Evolutionary conservation across 2,888 invertebrate genomes (phyloP).

Genomic region (Geotrupes spiniger): DNA sequence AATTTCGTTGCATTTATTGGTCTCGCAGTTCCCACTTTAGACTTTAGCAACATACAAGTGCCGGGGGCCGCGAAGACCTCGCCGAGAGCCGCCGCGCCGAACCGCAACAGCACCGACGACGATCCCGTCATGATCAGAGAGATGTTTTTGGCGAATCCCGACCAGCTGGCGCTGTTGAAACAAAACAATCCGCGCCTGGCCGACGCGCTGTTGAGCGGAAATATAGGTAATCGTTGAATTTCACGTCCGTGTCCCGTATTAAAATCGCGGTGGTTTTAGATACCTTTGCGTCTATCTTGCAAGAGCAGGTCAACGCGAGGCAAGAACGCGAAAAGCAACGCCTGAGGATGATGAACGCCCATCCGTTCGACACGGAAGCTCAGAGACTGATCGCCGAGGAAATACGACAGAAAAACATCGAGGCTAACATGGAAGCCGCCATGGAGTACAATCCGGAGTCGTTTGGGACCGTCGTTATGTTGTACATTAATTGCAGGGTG

Average conservation of each 20-base stretch:
- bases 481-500: slow-evolving; percentile 95
- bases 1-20: neutral
- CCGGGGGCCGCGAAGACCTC: slow-evolving; percentile 55
- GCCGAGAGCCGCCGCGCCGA: slow-evolving; percentile 16
- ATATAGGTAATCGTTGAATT: slow-evolving; percentile 59
- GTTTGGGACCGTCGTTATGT: slow-evolving; percentile 96
- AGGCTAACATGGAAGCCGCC: slow-evolving; percentile 97
- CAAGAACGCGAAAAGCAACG: slow-evolving; percentile 81
- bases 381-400: slow-evolving; percentile 94
- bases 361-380: slow-evolving; percentile 94
- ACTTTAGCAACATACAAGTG: slow-evolving; percentile 84
- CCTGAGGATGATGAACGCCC: slow-evolving; percentile 84
- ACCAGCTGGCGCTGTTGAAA: slow-evolving; percentile 83
- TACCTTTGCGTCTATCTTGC: slow-evolving; percentile 73
- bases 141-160: slow-evolving; percentile 86
- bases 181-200: slow-evolving; percentile 92
- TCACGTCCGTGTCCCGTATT: neutral
- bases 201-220: slow-evolving; percentile 84
- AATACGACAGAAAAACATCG: slow-evolving; percentile 93
- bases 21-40: slow-evolving; percentile 53
- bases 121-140: slow-evolving; percentile 82
- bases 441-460: slow-evolving; percentile 99
- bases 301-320: slow-evolving; percentile 78
- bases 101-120: slow-evolving; percentile 58
- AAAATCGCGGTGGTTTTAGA: slow-evolving; percentile 55